Conservation (phyloP, 2,113 vertebrate species). For the Globicephala melas region DNA sequence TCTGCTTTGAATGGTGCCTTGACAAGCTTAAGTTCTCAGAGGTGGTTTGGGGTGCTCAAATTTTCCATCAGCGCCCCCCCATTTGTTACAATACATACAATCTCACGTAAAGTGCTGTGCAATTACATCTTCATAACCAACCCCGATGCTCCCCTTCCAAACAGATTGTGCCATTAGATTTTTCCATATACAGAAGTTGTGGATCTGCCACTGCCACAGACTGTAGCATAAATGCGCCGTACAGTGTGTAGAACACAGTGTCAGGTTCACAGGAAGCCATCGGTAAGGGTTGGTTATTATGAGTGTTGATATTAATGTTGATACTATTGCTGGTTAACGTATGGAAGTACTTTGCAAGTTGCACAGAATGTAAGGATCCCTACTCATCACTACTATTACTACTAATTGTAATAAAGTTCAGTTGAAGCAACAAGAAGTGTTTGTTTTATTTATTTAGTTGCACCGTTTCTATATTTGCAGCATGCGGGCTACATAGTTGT, state of each 20-base stretch:
- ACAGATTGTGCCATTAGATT: neutral
- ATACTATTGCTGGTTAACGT: neutral
- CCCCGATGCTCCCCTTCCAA: neutral
- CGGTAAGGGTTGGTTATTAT: neutral
- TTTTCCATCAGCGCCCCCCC: neutral
- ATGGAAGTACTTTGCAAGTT: neutral
- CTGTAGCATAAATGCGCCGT: neutral
- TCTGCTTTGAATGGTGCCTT: neutral
- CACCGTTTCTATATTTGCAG: too few species aligned
- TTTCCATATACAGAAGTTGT: neutral
- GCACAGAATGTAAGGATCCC: neutral
- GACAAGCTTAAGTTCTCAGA: neutral
- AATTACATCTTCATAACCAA: neutral
- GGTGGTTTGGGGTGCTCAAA: neutral
- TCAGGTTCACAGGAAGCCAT: neutral
- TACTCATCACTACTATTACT: neutral
- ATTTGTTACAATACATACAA: neutral
- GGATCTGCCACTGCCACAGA: neutral
- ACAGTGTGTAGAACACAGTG: neutral
- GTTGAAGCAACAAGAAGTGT: conserved; percentile 9
- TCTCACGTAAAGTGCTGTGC: neutral
- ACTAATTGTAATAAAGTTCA: conserved; percentile 25
- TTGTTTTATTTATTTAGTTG: neutral
- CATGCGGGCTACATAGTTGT: too few species aligned
- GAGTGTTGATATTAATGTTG: neutral